A percentile compares a stretch with the other conserved stretches of the same genome.
Conservation (phyloP, 2,113 vertebrate genomes). For the Guaruba guarouba region DNA sequence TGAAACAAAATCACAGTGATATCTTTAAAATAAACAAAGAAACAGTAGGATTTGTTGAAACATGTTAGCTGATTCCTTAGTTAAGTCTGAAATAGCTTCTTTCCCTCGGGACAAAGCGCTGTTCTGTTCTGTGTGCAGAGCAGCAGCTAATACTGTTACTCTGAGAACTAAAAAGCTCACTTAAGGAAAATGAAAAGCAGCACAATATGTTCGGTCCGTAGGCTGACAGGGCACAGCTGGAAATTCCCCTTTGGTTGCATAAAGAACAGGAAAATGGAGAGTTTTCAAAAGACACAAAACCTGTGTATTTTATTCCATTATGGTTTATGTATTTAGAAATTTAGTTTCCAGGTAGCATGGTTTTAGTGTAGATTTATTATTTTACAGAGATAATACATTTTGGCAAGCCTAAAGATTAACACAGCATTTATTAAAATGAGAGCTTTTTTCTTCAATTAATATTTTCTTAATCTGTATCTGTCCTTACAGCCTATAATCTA, state of each 20-base stretch:
- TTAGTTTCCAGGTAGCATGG: background rate
- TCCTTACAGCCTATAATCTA: background rate
- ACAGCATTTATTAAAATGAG: background rate
- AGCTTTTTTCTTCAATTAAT: background rate
- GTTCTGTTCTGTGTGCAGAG: slow-evolving; percentile 68
- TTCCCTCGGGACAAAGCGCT: slow-evolving; percentile 68
- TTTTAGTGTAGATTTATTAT: slow-evolving; percentile 3
- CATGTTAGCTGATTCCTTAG: slow-evolving; percentile 69
- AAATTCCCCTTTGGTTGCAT: slow-evolving; percentile 43
- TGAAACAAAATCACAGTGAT: slow-evolving; percentile 73
- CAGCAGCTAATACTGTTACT: slow-evolving; percentile 58
- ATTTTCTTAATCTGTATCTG: background rate
- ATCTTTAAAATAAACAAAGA: slow-evolving; percentile 73
- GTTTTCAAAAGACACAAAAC: slow-evolving; percentile 57
- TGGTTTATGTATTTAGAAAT: slow-evolving; percentile 17
- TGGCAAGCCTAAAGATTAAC: background rate
- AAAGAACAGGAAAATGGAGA: slow-evolving; percentile 33
- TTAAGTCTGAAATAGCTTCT: slow-evolving; percentile 68
- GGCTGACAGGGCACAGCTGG: slow-evolving; percentile 87
- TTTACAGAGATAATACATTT: background rate
- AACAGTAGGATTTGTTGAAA: slow-evolving; percentile 71
- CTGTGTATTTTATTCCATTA: slow-evolving; percentile 9
- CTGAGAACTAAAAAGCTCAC: slow-evolving; percentile 47
- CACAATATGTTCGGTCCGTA: slow-evolving; percentile 71
- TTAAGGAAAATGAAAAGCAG: slow-evolving; percentile 62